These are phyloP conservation scores for Rostratula benghalensis DNA, from an alignment of 2,113 vertebrate genomes.

Conservation along the genomic window DNA sequence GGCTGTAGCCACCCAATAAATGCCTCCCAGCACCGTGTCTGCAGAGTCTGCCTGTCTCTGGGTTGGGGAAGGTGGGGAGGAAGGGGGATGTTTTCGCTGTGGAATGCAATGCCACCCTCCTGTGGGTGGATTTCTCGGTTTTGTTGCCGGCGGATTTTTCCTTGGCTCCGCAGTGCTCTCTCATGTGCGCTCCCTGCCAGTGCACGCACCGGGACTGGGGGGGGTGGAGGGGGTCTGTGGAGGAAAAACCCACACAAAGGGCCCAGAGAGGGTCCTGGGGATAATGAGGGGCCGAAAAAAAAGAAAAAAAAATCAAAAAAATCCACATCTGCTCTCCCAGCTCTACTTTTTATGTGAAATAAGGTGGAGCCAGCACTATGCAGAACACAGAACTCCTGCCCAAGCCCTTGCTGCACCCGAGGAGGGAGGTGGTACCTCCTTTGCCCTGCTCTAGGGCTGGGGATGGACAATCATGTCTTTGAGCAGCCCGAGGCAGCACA, in stretches of 20 bases:
- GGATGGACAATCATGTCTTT: rapidly evolving
- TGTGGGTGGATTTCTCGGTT: too few species aligned
- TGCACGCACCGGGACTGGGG: background rate
- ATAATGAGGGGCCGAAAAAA: too few species aligned
- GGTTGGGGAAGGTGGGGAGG: background rate
- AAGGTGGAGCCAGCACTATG: rapidly evolving
- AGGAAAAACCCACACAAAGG: too few species aligned
- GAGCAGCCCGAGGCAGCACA: background rate
- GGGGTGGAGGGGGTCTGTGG: too few species aligned
- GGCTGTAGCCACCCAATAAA: background rate
- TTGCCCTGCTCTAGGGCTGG: background rate
- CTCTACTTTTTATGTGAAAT: rapidly evolving
- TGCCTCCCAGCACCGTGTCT: rapidly evolving
- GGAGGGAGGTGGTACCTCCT: background rate
- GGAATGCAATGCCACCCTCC: rapidly evolving
- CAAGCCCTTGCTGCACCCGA: rapidly evolving
- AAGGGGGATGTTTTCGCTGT: background rate
- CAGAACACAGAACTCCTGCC: background rate
- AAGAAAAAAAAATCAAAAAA: background rate
- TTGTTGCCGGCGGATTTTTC: rapidly evolving
- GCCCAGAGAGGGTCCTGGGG: too few species aligned
- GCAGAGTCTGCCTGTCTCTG: background rate
- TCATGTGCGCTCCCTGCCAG: background rate
- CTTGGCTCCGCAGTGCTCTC: background rate
- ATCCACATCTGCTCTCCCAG: background rate